Evolutionary conservation across 2,113 vertebrate species (phyloP).

Genomic region (Ammospiza caudacuta): DNA sequence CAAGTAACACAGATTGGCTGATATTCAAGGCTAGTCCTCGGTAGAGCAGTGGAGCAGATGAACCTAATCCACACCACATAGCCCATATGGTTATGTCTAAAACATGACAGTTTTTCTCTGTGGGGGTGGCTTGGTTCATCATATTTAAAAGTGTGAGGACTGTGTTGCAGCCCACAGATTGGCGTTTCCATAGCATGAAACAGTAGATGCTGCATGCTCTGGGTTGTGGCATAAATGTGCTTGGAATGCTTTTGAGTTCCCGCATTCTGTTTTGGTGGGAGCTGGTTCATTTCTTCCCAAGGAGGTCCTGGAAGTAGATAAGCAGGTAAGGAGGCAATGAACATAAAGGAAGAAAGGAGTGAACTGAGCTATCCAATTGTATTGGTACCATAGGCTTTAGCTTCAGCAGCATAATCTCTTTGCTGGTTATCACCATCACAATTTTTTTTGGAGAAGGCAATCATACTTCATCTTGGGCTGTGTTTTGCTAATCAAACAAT

Average conservation of each 20-base stretch:
- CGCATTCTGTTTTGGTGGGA: neutral
- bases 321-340: neutral
- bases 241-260: neutral
- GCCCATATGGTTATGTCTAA: neutral
- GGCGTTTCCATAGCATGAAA: neutral
- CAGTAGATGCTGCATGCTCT: neutral
- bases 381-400: neutral
- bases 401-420: neutral
- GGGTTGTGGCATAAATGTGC: neutral
- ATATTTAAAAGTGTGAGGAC: neutral
- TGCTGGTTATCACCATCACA: neutral
- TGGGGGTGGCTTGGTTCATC: neutral
- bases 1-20: neutral
- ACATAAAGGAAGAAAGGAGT: neutral
- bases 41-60: neutral
- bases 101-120: neutral
- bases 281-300: neutral
- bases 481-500: neutral
- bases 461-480: neutral
- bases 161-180: neutral
- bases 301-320: neutral
- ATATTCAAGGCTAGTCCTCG: neutral
- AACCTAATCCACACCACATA: neutral
- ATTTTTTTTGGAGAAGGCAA: neutral
- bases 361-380: neutral